Evolutionary conservation across 2,888 invertebrate species (phyloP), one percentile per base, ranked within the genome.

Genomic region (Cartodere bifasciata): DNA sequence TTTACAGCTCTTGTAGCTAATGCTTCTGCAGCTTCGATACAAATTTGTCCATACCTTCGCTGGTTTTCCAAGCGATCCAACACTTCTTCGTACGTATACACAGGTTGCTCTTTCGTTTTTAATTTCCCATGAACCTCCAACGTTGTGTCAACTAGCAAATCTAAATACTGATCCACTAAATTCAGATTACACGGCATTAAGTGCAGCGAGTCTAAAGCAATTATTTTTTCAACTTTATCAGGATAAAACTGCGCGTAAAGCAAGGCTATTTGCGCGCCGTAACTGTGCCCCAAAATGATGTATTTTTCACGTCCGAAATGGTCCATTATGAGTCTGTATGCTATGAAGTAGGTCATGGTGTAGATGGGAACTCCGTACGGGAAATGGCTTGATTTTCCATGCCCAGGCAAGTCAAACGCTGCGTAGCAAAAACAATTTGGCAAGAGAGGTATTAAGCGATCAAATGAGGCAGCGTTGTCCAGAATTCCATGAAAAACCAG

Each of bases 381-480:
- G 23, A 65, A 63, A 12, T 64, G 64, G 32, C 68, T 67, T 0
- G 75, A 75, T 22, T 53, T 62, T 1, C 75, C 75, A 38, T 66
- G 71, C 0, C 78, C 71, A 0, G 75, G 75, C 2, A 74, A 49
- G 43, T 76, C 75, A 23, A 65, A 46, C 35, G 60, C 58, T 16
- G 65, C 53, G 43, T 51, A 69, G 42, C 46, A 65, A 48, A 44
- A 62, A 17, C 5, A 50, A 7, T 46, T 49, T 1, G 73, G 68
- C 17, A 77, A 46, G 11, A 63, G 45, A n/a, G 63, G 63, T 10
- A 72, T 61, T 2, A 77, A 47, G 0, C 63, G 58, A 32, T 74
- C 63, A 50, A 72, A 75, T 23, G 66, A 62, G 2, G 68, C 70
- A 0, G 70, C 68, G 4, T 72, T 71, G 49, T 76, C 75, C 42